These are phyloP conservation scores for Anguilla pacifica DNA, from an alignment of 2,797 vertebrate genomes.

Conservation along the genomic window DNA sequence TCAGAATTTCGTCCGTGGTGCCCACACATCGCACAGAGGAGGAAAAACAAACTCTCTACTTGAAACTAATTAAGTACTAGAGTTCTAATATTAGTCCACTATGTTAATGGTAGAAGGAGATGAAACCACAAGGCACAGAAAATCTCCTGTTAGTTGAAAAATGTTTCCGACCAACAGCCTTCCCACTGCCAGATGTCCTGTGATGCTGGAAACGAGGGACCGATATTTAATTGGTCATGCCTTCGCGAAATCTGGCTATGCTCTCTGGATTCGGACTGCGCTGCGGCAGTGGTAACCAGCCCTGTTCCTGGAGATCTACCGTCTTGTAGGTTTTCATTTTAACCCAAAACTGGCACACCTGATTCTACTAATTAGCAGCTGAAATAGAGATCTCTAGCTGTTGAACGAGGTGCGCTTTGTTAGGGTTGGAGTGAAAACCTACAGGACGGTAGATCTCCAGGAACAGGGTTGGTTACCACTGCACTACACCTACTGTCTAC, in stretches of 20 bases:
- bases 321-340: no score
- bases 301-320: no score
- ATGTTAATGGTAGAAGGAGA: constrained; percentile 12
- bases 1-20: constrained; percentile 32
- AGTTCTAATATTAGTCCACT: constrained; percentile 23
- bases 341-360: neutral
- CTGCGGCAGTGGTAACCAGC: no score
- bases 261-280: constrained; percentile 17
- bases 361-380: neutral
- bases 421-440: no score
- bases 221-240: neutral
- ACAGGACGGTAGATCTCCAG: no score
- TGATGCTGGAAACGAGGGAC: neutral
- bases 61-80: neutral
- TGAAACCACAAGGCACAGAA: constrained; percentile 22
- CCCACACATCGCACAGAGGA: constrained; percentile 34
- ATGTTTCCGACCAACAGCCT: constrained; percentile 16
- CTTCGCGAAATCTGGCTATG: constrained; percentile 18
- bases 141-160: constrained; percentile 39
- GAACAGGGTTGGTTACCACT: neutral
- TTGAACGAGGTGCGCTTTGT: no score
- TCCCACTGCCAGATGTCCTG: constrained; percentile 50
- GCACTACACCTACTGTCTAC: neutral
- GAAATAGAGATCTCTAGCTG: no score
- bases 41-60: constrained; percentile 19